A percentile compares a stretch with the other conserved stretches of the same genome.
Conservation (phyloP, 2,113 vertebrate genomes). For the Podiceps cristatus region DNA sequence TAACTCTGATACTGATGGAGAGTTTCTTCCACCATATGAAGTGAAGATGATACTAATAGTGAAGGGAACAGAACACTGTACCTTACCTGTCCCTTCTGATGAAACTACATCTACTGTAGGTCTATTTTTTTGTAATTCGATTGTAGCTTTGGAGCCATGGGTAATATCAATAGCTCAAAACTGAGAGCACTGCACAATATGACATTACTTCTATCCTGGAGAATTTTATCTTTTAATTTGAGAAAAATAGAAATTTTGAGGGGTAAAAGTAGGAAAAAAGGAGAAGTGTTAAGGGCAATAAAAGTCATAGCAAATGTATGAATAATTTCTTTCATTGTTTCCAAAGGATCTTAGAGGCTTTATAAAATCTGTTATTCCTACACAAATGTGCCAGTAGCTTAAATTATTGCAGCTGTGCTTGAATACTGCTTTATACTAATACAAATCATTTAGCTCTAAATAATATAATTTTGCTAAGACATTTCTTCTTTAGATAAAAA, state of each 20-base stretch:
- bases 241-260: not conserved
- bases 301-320: not conserved
- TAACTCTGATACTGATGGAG: not conserved
- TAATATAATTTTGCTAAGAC: not conserved
- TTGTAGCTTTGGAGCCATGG: not conserved
- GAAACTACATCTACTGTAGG: not conserved
- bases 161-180: not conserved
- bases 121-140: not conserved
- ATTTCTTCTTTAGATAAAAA: not conserved
- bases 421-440: not conserved
- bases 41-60: not conserved
- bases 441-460: not conserved
- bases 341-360: not conserved
- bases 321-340: not conserved
- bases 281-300: not conserved
- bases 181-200: not conserved
- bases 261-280: not conserved
- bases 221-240: not conserved
- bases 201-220: not conserved
- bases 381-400: not conserved
- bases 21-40: not conserved
- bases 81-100: rapidly evolving
- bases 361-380: not conserved
- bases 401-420: not conserved
- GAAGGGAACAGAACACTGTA: not conserved